Evolutionary conservation across 2,113 vertebrate genomes (phyloP).

Genomic region (Sylvietta virens): DNA sequence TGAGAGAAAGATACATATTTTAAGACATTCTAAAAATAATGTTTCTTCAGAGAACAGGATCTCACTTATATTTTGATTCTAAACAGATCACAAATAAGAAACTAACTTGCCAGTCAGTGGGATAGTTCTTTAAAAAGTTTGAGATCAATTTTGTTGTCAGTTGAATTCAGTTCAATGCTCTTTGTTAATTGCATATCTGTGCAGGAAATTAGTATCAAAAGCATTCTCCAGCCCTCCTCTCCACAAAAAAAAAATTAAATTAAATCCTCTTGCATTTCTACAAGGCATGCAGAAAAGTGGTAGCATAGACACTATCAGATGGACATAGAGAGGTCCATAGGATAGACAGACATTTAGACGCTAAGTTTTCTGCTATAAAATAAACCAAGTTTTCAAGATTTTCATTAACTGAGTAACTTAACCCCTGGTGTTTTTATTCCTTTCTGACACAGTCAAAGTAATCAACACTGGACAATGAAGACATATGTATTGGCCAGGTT

Average conservation of each 20-base stretch:
- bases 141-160: background rate
- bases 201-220: background rate
- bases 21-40: constrained; percentile 6
- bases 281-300: background rate
- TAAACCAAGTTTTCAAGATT: background rate
- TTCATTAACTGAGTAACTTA: background rate
- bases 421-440: background rate
- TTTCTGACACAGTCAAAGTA: background rate
- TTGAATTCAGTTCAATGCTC: background rate
- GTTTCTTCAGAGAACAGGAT: background rate
- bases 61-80: background rate
- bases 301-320: background rate
- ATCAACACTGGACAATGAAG: background rate
- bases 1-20: background rate
- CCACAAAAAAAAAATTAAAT: background rate
- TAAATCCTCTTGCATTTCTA: background rate
- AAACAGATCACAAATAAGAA: background rate
- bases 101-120: background rate
- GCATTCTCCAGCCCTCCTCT: background rate
- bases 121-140: background rate
- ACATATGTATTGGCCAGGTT: background rate
- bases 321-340: background rate
- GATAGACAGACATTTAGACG: background rate
- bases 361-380: background rate
- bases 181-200: background rate